Conservation (phyloP, 1,140 invertebrate species). For the Tyrophagus putrescentiae region DNA sequence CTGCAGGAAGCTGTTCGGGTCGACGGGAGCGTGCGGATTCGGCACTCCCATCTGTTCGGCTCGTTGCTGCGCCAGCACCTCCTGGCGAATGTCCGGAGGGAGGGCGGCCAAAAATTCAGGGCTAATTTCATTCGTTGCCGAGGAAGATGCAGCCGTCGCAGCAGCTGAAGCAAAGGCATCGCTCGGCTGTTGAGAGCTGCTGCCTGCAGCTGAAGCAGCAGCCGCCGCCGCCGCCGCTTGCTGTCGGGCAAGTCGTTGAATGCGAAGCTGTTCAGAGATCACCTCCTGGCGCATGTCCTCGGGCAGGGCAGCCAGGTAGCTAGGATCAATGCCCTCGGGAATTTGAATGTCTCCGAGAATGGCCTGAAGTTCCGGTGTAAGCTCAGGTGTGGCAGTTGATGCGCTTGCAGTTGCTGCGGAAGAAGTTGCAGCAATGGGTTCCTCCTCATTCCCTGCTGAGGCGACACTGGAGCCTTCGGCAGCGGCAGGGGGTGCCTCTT, state of each 20-base stretch:
- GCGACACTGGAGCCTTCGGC: background rate
- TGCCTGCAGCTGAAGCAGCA: background rate
- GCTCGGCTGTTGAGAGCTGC: background rate
- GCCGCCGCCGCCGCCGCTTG: constrained; percentile 25
- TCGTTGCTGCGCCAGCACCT: constrained; percentile 66
- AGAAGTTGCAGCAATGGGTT: constrained; percentile 25
- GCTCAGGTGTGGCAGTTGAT: background rate
- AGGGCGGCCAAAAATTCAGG: constrained; percentile 78
- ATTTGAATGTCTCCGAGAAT: constrained; percentile 43
- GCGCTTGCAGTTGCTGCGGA: background rate
- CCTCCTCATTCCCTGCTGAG: background rate
- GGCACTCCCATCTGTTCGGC: constrained; percentile 63
- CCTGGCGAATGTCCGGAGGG: constrained; percentile 76
- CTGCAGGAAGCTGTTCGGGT: constrained; percentile 71
- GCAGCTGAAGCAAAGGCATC: constrained; percentile 8
- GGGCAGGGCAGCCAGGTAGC: constrained; percentile 74
- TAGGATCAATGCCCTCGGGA: constrained; percentile 78
- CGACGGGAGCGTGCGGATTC: constrained; percentile 66
- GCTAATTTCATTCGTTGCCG: constrained; percentile 52
- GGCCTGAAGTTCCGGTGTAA: background rate
- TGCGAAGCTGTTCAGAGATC: constrained; percentile 59
- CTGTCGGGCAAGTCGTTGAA: constrained; percentile 41
- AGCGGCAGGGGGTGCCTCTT: background rate
- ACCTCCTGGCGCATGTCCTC: constrained; percentile 83
- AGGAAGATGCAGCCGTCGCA: constrained; percentile 25